Conservation (phyloP, 2,113 vertebrate genomes). For the Takifugu flavidus region DNA sequence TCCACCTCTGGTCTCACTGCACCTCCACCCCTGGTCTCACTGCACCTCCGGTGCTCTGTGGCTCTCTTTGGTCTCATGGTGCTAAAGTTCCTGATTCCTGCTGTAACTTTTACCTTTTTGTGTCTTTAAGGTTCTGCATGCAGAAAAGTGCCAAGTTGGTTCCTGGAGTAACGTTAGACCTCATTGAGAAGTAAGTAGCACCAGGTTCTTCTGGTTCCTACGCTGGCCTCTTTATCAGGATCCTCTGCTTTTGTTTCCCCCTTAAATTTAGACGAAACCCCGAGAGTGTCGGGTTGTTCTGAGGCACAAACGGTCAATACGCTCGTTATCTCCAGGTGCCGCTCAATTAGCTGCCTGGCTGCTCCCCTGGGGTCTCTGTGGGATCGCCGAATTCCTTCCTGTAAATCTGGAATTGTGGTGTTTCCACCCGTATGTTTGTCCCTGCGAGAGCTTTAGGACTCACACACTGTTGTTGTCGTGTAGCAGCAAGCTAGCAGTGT, state of each 20-base stretch:
- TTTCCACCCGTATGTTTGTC: no score
- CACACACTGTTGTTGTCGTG: no score
- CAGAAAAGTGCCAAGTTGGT: constrained; percentile 97
- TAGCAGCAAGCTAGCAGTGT: no score
- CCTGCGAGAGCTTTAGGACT: no score
- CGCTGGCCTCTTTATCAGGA: not conserved
- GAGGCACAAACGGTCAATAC: no score
- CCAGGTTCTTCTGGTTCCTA: not conserved
- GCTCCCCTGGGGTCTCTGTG: no score
- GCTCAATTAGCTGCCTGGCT: no score
- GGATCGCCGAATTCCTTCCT: no score
- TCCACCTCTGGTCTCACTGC: no score
- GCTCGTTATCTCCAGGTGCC: no score
- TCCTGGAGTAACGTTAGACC: constrained; percentile 95
- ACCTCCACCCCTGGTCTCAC: not conserved
- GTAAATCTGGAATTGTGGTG: no score
- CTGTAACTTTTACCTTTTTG: constrained; percentile 16
- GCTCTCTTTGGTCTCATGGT: not conserved
- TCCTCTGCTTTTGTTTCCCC: not conserved
- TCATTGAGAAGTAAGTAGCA: constrained; percentile 94
- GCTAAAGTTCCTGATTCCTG: not conserved
- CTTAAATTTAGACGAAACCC: constrained; percentile 14
- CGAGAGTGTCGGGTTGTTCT: no score
- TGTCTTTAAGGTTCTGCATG: constrained; percentile 91
- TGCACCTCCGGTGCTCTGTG: constrained; percentile 1